Percentiles rank a stretch among this genome's conserved stretches.
phyloP scores from a whole-genome alignment of 2,888 invertebrate genomes.

The Sabatieria punctata region DNA sequence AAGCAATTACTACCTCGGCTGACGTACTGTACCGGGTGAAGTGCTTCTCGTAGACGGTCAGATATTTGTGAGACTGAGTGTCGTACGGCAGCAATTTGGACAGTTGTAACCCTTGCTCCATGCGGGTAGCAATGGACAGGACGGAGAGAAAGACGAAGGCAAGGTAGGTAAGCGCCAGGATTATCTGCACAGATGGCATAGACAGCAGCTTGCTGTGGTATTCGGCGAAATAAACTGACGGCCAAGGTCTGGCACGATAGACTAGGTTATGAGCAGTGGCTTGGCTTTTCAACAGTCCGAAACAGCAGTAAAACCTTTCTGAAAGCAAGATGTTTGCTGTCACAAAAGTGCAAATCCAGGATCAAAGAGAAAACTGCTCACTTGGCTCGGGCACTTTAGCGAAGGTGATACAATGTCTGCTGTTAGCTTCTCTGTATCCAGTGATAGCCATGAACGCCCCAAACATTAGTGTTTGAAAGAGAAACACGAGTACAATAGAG shows the following conservation, averaged over 20 bases:
- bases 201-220: neutral
- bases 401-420: constrained; percentile 53
- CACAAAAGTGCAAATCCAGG: too few species aligned
- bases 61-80: constrained; percentile 74
- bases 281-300: too few species aligned
- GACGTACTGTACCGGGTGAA: constrained; percentile 37
- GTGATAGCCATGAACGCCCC: constrained; percentile 55
- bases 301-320: too few species aligned
- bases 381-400: constrained; percentile 1
- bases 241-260: too few species aligned
- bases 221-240: too few species aligned
- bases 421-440: constrained; percentile 66
- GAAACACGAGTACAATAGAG: constrained; percentile 65
- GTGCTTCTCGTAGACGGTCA: constrained; percentile 70
- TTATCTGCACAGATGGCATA: neutral
- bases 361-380: neutral
- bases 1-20: constrained; percentile 70
- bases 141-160: too few species aligned
- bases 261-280: too few species aligned
- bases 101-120: constrained; percentile 70
- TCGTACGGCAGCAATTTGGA: constrained; percentile 67
- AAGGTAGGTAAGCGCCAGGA: neutral
- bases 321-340: too few species aligned
- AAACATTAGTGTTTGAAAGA: constrained; percentile 51
- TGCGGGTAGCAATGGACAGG: too few species aligned